Conservation (phyloP, 2,797 vertebrate genomes). For the Acropternis orthonyx region DNA sequence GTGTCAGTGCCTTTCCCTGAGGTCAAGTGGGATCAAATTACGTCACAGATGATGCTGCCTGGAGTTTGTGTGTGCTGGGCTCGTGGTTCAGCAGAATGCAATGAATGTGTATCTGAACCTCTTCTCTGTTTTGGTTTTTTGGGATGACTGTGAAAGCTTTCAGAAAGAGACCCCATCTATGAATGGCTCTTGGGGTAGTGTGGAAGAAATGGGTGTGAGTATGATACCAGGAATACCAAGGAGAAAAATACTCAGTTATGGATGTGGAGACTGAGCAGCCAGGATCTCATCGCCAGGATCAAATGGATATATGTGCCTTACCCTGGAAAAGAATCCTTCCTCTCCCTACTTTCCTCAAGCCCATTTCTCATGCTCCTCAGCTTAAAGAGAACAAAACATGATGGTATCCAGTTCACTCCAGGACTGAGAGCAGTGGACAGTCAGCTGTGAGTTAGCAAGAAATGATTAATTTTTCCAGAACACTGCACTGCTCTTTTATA, state of each 20-base stretch:
- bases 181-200: not conserved
- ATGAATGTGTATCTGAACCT: not conserved
- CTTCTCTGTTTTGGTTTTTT: not conserved
- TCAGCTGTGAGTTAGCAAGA: constrained; percentile 45
- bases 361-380: not conserved
- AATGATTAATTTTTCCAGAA: constrained; percentile 75
- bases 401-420: not conserved
- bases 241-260: not conserved
- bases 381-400: not conserved
- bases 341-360: not conserved
- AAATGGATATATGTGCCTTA: not conserved
- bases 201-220: not conserved
- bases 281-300: not conserved
- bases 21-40: not conserved
- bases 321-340: not conserved
- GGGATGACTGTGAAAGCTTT: not conserved
- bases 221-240: not conserved
- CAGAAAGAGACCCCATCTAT: not conserved
- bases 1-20: not conserved
- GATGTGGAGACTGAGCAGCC: not conserved
- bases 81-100: not conserved
- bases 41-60: not conserved
- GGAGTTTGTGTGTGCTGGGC: not conserved
- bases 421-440: not conserved
- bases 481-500: constrained; percentile 68